A percentile compares a stretch with the other conserved stretches of the same genome.
phyloP scores from a whole-genome alignment of 1,140 invertebrate species.

The Steinernema khuongi region DNA sequence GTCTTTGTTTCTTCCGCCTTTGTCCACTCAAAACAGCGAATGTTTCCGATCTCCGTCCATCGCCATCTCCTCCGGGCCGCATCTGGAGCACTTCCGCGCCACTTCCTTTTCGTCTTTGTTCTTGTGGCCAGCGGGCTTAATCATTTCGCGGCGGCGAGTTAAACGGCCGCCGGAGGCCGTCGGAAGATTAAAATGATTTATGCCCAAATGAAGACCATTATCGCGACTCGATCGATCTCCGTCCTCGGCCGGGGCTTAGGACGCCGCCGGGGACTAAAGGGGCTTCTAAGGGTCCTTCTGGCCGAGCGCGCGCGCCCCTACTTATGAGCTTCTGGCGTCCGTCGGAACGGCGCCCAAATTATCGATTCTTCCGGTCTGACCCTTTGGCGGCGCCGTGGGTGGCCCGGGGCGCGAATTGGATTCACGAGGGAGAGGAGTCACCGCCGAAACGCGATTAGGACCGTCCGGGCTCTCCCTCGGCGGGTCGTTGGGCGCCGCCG shows the following conservation, averaged over 20 bases:
- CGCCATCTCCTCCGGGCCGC: too few relatives aligned
- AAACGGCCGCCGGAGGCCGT: neutral
- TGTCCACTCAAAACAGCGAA: too few relatives aligned
- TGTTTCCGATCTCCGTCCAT: too few relatives aligned
- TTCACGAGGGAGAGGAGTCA: neutral
- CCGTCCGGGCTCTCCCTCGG: neutral
- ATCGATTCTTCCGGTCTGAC: slow-evolving; percentile 8
- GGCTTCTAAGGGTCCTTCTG: slow-evolving; percentile 2
- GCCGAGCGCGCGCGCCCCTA: neutral
- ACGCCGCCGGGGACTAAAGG: neutral
- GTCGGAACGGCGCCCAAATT: neutral
- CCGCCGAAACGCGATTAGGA: neutral
- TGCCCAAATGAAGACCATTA: slow-evolving; percentile 4
- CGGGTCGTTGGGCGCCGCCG: neutral
- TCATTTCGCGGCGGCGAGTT: neutral
- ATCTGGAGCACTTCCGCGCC: too few relatives aligned
- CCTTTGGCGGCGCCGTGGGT: neutral
- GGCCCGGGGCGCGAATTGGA: neutral
- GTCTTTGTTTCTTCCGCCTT: too few relatives aligned
- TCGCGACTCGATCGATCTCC: neutral
- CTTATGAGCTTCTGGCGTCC: neutral
- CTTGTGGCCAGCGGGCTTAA: neutral
- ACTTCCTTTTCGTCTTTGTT: too few relatives aligned
- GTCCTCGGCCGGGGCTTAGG: neutral
- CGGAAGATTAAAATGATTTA: slow-evolving; percentile 13